A percentile compares a stretch with the other conserved stretches of the same genome.
Evolutionary conservation across 2,797 vertebrate species (phyloP).

Genomic region (Mormyrus hasselquistii): DNA sequence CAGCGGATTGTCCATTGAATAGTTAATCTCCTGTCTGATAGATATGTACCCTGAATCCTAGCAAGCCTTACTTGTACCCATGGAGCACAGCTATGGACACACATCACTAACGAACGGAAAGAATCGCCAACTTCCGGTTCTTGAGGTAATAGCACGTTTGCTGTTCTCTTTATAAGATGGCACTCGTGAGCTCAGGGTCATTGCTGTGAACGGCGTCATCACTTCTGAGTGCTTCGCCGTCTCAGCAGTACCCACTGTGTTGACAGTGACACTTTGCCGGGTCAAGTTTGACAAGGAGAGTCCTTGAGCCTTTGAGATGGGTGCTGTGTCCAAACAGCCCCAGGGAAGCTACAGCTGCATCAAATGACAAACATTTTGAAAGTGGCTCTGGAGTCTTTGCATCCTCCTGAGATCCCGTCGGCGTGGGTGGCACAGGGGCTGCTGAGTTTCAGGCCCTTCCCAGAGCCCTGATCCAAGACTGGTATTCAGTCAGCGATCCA

Average conservation of each 20-base stretch:
- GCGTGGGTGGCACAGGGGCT: not conserved
- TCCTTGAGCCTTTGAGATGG: not conserved
- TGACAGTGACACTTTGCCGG: not conserved
- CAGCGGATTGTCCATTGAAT: not conserved
- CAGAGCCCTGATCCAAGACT: not conserved
- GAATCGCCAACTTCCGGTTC: not conserved
- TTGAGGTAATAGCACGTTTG: not conserved
- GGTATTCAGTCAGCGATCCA: not conserved
- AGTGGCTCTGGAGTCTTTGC: not conserved
- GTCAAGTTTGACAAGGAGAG: not conserved
- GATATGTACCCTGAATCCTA: not conserved
- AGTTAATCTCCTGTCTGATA: not conserved
- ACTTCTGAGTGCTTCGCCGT: not conserved
- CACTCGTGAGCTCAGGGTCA: not conserved
- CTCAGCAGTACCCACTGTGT: not conserved
- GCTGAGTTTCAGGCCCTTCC: not conserved
- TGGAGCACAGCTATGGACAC: not conserved
- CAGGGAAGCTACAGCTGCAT: not conserved
- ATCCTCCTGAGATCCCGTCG: not conserved
- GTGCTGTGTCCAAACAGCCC: not conserved
- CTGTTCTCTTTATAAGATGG: not conserved
- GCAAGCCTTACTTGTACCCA: not conserved
- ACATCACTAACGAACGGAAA: not conserved
- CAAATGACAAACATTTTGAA: not conserved
- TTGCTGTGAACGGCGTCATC: not conserved